Evolutionary conservation across 2,888 invertebrate genomes (phyloP).

Genomic region (Omphaloscelis lunosa): DNA sequence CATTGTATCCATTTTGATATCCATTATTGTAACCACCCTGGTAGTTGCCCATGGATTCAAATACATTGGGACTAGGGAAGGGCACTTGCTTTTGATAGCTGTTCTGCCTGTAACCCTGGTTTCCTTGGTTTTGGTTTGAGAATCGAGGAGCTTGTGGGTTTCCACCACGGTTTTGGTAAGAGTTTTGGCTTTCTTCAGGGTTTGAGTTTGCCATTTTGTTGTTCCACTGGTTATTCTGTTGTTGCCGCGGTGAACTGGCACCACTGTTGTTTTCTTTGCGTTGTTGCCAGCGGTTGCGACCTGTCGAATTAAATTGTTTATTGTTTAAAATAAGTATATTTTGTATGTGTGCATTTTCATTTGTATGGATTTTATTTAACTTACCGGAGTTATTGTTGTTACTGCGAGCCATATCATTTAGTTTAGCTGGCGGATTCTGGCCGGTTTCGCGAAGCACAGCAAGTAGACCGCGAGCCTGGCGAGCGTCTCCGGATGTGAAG

Average conservation of each 20-base stretch:
- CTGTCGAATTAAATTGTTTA: constrained; percentile 68
- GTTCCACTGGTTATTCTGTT: constrained; percentile 89
- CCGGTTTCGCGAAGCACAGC: constrained; percentile 98
- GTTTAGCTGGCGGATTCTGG: constrained; percentile 95
- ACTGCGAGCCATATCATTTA: constrained; percentile 94
- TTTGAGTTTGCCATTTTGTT: constrained; percentile 86
- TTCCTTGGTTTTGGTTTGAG: constrained; percentile 85
- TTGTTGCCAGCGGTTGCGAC: constrained; percentile 92
- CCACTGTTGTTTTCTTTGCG: constrained; percentile 90
- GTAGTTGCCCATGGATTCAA: constrained; percentile 90
- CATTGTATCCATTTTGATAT: constrained; percentile 89
- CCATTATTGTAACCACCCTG: constrained; percentile 89
- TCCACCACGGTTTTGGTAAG: constrained; percentile 82
- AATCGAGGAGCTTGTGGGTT: constrained; percentile 89
- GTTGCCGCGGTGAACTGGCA: constrained; percentile 88
- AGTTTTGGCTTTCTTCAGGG: constrained; percentile 79
- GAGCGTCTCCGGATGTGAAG: constrained; percentile 97
- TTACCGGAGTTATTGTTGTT: constrained; percentile 87
- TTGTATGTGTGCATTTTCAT: background rate
- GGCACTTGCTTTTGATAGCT: constrained; percentile 90
- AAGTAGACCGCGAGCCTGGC: constrained; percentile 97
- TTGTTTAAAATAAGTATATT: background rate
- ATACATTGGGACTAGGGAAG: constrained; percentile 91
- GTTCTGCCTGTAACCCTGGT: constrained; percentile 86
- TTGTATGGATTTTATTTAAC: background rate